phyloP scores from a whole-genome alignment of 1,140 invertebrate genomes.

The Sipha flava region DNA sequence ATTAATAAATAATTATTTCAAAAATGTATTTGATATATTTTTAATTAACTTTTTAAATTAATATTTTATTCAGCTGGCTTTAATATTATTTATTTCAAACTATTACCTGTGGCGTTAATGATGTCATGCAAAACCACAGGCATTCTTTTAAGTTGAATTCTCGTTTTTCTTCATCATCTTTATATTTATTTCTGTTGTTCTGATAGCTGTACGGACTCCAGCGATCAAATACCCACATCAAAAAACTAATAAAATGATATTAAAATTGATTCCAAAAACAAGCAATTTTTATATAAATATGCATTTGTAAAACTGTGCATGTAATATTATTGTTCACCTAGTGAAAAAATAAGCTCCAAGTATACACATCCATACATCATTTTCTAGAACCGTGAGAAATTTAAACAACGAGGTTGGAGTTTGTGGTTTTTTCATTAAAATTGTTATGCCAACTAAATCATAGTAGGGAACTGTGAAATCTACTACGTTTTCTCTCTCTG shows the following conservation, averaged over 20 bases:
- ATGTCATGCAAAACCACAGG: conserved; percentile 98
- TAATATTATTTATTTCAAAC: too few species aligned
- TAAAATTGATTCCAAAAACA: not conserved
- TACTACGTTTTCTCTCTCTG: conserved; percentile 86
- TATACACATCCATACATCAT: conserved; percentile 93
- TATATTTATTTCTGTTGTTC: conserved; percentile 87
- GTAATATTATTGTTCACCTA: conserved; percentile 54
- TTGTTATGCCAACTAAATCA: conserved; percentile 87
- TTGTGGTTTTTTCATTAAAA: conserved; percentile 76
- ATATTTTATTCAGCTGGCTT: too few species aligned
- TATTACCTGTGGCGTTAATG: conserved; percentile 78
- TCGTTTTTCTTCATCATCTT: conserved; percentile 86
- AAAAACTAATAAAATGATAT: conserved; percentile 54
- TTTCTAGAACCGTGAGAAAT: conserved; percentile 91
- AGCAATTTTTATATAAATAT: too few species aligned
- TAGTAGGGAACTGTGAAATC: conserved; percentile 95
- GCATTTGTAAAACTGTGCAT: too few species aligned
- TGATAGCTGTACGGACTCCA: conserved; percentile 95
- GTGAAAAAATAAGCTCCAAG: conserved; percentile 91
- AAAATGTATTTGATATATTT: too few species aligned
- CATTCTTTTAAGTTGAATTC: conserved; percentile 94
- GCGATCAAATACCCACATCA: conserved; percentile 92
- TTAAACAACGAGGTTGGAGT: conserved; percentile 84
- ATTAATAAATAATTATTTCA: too few species aligned
- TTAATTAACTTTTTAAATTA: too few species aligned